Conservation (phyloP, 2,888 invertebrate species). For the Tinea semifulvella region DNA sequence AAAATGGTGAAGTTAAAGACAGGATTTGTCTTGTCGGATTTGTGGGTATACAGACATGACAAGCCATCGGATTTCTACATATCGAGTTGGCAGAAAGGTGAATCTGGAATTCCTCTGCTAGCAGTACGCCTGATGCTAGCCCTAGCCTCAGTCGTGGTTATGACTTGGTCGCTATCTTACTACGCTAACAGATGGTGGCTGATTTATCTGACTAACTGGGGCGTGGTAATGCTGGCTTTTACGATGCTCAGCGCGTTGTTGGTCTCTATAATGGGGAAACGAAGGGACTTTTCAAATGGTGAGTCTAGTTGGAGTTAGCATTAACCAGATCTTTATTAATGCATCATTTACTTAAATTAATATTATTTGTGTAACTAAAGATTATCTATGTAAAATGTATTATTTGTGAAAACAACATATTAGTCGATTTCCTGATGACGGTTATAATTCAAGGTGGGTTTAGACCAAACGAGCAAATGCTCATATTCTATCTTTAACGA, state of each 20-base stretch:
- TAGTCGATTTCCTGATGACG: too few species aligned
- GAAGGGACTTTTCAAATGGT: slow-evolving; percentile 10
- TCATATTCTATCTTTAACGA: too few species aligned
- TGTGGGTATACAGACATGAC: slow-evolving; percentile 48
- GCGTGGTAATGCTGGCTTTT: slow-evolving; percentile 34
- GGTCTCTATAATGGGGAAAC: slow-evolving; percentile 32
- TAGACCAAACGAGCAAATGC: too few species aligned
- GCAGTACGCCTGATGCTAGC: slow-evolving; percentile 35
- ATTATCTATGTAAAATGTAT: too few species aligned
- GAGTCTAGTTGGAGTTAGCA: slow-evolving; percentile 1
- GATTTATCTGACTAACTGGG: slow-evolving; percentile 57
- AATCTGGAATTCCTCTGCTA: slow-evolving; percentile 43
- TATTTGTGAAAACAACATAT: too few species aligned
- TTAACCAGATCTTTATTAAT: too few species aligned
- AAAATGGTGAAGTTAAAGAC: slow-evolving; percentile 56
- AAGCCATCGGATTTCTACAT: slow-evolving; percentile 47
- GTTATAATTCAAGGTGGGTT: too few species aligned
- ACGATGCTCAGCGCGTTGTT: slow-evolving; percentile 34
- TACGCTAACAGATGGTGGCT: slow-evolving; percentile 33
- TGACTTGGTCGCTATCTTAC: slow-evolving; percentile 39
- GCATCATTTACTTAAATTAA: too few species aligned
- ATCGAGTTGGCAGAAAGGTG: slow-evolving; percentile 55
- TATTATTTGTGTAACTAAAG: too few species aligned
- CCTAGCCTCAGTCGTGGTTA: slow-evolving; percentile 30
- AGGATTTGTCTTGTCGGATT: slow-evolving; percentile 34